These are phyloP conservation scores for Rhinogobius similis DNA, from an alignment of 2,113 vertebrate genomes.

Conservation along the genomic window DNA sequence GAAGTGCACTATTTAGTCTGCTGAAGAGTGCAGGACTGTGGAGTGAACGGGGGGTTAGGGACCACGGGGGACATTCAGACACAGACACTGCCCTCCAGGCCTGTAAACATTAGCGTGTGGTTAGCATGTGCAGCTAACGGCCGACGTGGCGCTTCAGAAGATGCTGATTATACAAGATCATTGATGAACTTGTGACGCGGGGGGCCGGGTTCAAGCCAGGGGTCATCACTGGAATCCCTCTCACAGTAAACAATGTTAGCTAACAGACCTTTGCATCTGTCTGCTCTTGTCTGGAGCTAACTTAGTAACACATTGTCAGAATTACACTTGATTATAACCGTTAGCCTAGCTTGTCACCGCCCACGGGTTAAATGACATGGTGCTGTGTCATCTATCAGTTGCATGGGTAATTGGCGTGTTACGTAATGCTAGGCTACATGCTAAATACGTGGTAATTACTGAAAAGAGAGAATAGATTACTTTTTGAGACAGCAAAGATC, in stretches of 20 bases:
- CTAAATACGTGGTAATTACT: background rate
- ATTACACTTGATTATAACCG: conserved; percentile 9
- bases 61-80: too few species aligned
- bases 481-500: background rate
- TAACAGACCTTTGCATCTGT: conserved; percentile 10
- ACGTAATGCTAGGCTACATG: conserved; percentile 4
- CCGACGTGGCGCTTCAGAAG: conserved; percentile 23
- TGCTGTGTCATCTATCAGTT: conserved; percentile 10
- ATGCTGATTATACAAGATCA: conserved; percentile 55
- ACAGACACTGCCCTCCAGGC: background rate
- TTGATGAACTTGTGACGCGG: conserved; percentile 21
- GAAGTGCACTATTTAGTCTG: too few species aligned
- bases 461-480: too few species aligned
- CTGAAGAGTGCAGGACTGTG: too few species aligned
- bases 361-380: conserved; percentile 1
- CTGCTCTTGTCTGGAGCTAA: background rate
- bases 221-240: conserved; percentile 54
- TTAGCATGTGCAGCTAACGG: conserved; percentile 28
- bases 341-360: background rate
- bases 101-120: conserved; percentile 20
- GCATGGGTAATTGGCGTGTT: background rate
- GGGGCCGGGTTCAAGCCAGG: conserved; percentile 19
- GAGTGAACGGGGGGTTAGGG: too few species aligned
- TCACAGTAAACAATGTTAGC: conserved; percentile 20
- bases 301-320: conserved; percentile 1